Evolutionary conservation across 1,140 invertebrate species (phyloP).

Genomic region (Chlorops oryzae): DNA sequence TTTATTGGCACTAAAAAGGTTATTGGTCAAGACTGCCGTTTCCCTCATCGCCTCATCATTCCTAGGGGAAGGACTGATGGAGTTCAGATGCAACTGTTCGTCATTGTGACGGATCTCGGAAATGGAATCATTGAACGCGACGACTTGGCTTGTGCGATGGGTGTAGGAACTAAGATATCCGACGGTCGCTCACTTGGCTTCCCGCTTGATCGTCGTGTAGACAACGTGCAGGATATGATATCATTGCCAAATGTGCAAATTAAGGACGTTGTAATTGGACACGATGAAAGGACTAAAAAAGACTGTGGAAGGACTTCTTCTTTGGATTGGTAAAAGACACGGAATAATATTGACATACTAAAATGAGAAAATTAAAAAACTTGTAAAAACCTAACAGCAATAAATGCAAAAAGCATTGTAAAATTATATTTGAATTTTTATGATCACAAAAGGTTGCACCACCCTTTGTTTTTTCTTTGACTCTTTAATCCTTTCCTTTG

Average conservation of each 20-base stretch:
- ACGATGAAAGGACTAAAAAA: conserved; percentile 20
- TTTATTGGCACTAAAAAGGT: too few relatives aligned
- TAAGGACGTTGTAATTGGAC: conserved; percentile 39
- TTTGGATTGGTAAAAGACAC: too few relatives aligned
- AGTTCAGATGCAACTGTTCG: conserved; percentile 56
- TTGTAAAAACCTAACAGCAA: too few relatives aligned
- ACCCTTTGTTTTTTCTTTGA: too few relatives aligned
- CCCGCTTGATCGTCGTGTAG: conserved; percentile 47
- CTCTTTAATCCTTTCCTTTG: too few relatives aligned
- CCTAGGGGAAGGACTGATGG: conserved; percentile 57
- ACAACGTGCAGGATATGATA: conserved; percentile 30
- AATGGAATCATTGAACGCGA: too few relatives aligned
- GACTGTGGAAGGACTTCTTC: too few relatives aligned
- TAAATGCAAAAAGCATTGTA: too few relatives aligned
- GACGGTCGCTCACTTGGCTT: conserved; percentile 38
- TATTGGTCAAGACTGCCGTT: conserved; percentile 44
- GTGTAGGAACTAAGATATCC: background rate
- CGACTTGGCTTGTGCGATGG: conserved; percentile 1
- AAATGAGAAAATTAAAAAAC: too few relatives aligned
- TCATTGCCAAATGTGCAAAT: conserved; percentile 33
- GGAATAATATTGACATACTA: too few relatives aligned
- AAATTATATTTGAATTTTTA: too few relatives aligned
- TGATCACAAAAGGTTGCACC: too few relatives aligned
- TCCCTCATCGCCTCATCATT: conserved; percentile 55
- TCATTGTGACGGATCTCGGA: conserved; percentile 45